Conservation (phyloP, 1,140 invertebrate species). For the Saxidomus purpurata region DNA sequence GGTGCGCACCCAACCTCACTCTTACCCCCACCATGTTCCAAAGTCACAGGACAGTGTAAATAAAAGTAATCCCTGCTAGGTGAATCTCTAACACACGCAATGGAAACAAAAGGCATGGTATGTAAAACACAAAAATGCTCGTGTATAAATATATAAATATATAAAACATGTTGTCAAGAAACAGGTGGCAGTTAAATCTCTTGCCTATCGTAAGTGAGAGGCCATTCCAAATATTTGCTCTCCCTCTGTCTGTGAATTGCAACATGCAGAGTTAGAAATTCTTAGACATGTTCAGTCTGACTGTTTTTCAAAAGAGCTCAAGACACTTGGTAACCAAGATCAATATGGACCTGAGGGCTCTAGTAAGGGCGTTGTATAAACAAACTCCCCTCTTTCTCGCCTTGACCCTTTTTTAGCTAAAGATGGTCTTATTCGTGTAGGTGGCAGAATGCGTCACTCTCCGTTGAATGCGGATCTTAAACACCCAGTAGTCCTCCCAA, state of each 20-base stretch:
- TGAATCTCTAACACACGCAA: no score
- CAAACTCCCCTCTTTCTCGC: not conserved
- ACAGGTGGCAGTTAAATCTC: not conserved
- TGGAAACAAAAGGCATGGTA: no score
- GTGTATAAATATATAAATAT: no score
- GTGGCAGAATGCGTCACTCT: constrained; percentile 63
- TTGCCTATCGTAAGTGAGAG: not conserved
- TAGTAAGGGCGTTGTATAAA: not conserved
- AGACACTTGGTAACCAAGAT: not conserved
- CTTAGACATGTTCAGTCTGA: not conserved
- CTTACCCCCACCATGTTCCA: no score
- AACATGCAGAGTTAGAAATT: not conserved
- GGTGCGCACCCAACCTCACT: no score
- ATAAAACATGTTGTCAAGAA: not conserved
- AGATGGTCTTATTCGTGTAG: constrained; percentile 63
- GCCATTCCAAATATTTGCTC: not conserved
- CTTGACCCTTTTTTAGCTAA: constrained; percentile 15
- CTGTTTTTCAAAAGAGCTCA: not conserved
- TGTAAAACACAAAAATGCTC: no score
- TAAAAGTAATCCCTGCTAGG: no score
- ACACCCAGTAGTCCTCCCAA: constrained; percentile 71
- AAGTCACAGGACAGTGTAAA: no score
- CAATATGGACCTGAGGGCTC: not conserved
- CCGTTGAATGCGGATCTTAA: not conserved
- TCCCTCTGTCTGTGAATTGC: not conserved